These are phyloP conservation scores for Apamea monoglypha DNA, from an alignment of 2,888 invertebrate genomes.

Conservation along the genomic window DNA sequence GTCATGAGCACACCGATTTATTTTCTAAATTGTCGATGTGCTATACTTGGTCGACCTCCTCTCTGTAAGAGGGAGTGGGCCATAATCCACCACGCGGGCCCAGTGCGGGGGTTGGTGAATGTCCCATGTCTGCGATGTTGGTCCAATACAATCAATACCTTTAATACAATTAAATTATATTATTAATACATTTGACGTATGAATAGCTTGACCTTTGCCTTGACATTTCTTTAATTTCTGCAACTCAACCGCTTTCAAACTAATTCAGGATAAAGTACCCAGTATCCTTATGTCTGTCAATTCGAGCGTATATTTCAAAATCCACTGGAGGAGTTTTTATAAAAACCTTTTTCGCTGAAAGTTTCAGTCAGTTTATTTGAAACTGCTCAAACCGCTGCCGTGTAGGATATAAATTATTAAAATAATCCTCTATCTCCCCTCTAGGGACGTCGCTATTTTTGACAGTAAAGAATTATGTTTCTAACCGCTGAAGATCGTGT, in stretches of 20 bases:
- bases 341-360: not conserved
- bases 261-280: not conserved
- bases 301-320: constrained; percentile 4
- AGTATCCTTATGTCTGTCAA: not conserved
- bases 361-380: constrained; percentile 1
- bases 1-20: not conserved
- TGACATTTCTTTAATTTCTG: not conserved
- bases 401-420: constrained; percentile 41
- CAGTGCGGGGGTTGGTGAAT: not conserved
- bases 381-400: not conserved
- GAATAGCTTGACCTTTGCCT: not conserved
- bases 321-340: not conserved
- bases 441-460: constrained; percentile 22
- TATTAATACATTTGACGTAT: not conserved
- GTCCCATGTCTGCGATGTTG: not conserved
- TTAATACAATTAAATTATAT: too few species aligned
- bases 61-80: not conserved
- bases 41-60: not conserved
- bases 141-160: too few species aligned
- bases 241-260: not conserved
- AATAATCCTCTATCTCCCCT: constrained; percentile 13
- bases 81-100: not conserved
- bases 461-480: constrained; percentile 28
- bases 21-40: not conserved
- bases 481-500: constrained; percentile 42